phyloP scores from a whole-genome alignment of 2,113 vertebrate genomes.

The Sakesphorus luctuosus region DNA sequence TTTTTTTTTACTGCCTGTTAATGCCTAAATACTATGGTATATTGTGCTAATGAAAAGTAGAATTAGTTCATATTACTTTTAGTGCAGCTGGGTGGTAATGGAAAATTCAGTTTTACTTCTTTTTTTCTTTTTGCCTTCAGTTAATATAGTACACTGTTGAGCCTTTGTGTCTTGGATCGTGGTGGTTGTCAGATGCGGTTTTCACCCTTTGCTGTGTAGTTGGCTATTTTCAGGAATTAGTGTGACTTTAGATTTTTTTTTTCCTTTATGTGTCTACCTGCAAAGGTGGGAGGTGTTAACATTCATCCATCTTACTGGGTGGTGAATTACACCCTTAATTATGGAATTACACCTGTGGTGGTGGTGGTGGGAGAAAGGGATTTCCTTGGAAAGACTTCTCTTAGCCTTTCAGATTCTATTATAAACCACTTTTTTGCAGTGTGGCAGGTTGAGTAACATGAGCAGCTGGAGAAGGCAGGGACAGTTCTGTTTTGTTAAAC shows the following conservation, averaged over 20 bases:
- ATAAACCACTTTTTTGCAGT: background rate
- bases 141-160: background rate
- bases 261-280: background rate
- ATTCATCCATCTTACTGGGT: background rate
- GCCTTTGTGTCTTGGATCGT: background rate
- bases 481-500: background rate
- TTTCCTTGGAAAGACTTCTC: background rate
- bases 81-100: background rate
- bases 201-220: background rate
- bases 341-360: background rate
- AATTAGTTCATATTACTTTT: background rate
- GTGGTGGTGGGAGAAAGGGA: background rate
- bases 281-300: background rate
- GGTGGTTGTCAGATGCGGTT: background rate
- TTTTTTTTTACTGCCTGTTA: background rate
- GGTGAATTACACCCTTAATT: background rate
- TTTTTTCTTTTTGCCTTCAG: background rate
- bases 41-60: background rate
- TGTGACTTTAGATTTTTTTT: background rate
- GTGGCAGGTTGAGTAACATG: background rate
- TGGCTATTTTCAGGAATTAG: background rate
- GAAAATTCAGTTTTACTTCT: background rate
- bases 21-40: background rate
- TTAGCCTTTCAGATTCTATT: background rate
- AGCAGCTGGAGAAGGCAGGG: background rate